Evolutionary conservation across 2,888 invertebrate genomes (phyloP), one percentile per base, ranked within the genome.

Genomic region (Bombylius discolor): DNA sequence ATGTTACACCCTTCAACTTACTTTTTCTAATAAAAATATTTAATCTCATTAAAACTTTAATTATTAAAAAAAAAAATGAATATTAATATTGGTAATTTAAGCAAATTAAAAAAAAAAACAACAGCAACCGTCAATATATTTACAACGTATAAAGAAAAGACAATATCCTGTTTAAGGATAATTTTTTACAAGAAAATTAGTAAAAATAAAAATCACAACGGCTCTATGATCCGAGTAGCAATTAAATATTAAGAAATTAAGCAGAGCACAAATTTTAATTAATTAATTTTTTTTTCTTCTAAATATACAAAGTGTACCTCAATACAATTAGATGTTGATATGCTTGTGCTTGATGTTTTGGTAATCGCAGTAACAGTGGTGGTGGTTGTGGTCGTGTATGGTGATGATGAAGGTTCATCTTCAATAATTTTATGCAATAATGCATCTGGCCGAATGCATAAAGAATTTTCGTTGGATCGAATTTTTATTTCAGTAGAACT

Each of bases 371-470:
- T 36, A 4, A 9, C 84, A 63, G 85, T 81, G 53, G 82, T 82
- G 51, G 82, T 83, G 55, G 84, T 42, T 42, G 8, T 42, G 7
- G 12, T 42, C 11, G 39, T 42, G 7, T 11, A 8, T 36, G 5
- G 34, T 36, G 5, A 5, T 42, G 84, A 81, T 57, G 83, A 80
- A 31, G 83, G 81, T 69, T 84, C 81, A 60, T 78, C 78, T 51
- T 83, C 81, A 79, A 83, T 81, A 53, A 76, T 76, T 67, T 78
- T 5, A 42, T 42, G 8, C 5, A 4, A 77, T 65, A 79, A 72
- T 58, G 78, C 78, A 55, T 81, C 84, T 53, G 85, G 83, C 68
- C 81, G 80, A 65, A 86, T 83, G 67, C 83, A 81, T 79, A 85
- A 81, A 66, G 79, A 78, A 68, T 85, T 83, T 73, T 85, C 83